Evolutionary conservation across 2,888 invertebrate species (phyloP).

Genomic region (Psylliodes chrysocephalus): DNA sequence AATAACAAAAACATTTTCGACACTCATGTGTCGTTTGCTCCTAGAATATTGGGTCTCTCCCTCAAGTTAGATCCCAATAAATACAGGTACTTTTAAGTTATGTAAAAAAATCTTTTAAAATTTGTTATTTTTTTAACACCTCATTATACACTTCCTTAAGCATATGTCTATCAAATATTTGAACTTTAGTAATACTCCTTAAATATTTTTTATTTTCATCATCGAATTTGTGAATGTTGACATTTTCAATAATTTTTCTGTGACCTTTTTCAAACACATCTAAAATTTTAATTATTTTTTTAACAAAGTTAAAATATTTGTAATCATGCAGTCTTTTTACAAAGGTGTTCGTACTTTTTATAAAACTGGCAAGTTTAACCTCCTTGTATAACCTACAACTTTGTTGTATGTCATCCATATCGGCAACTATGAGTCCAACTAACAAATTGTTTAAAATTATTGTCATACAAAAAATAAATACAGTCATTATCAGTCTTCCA

Average conservation of each 20-base stretch:
- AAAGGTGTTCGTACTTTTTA: conserved; percentile 44
- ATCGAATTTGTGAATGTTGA: conserved; percentile 35
- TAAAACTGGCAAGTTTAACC: conserved; percentile 47
- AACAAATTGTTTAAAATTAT: conserved; percentile 52
- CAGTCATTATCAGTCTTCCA: conserved; percentile 45
- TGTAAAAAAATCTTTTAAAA: too few species aligned
- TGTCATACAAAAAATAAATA: conserved; percentile 52
- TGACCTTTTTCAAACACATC: conserved; percentile 38
- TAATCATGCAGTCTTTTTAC: conserved; percentile 39
- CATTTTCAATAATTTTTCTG: conserved; percentile 33
- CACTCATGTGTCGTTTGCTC: too few species aligned
- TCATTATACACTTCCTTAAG: conserved; percentile 20
- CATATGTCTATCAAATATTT: conserved; percentile 22
- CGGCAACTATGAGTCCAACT: conserved; percentile 51
- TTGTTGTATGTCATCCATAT: conserved; percentile 50
- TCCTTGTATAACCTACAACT: conserved; percentile 46
- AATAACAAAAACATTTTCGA: too few species aligned
- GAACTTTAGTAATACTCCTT: conserved; percentile 36
- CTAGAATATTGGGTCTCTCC: too few species aligned
- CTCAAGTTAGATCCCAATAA: too few species aligned
- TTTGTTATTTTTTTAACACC: background rate
- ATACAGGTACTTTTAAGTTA: too few species aligned
- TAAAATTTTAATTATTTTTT: conserved; percentile 29
- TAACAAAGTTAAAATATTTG: conserved; percentile 26
- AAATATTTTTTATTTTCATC: conserved; percentile 41